Percentiles rank a stretch among this genome's conserved stretches.
phyloP scores from a whole-genome alignment of 2,113 vertebrate genomes.

The Gobius niger region DNA sequence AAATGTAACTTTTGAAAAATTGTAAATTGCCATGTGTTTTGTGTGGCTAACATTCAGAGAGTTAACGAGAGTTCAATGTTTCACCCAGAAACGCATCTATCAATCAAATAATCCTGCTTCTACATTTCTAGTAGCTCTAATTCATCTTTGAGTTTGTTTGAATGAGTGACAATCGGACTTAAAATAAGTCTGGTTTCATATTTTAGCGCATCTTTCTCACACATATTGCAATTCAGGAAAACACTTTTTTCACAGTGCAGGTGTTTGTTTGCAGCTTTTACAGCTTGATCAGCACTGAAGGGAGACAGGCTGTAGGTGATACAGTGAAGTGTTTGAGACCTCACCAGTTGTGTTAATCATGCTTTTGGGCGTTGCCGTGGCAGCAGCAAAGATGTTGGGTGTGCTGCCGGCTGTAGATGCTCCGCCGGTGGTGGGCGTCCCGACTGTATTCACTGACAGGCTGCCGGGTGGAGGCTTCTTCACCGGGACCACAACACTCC shows the following conservation, averaged over 20 bases:
- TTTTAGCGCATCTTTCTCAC: constrained; percentile 19
- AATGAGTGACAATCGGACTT: no score
- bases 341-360: constrained; percentile 96
- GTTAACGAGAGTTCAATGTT: no score
- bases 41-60: no score
- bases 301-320: not conserved
- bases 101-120: no score
- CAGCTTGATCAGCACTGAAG: not conserved
- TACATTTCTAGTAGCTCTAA: no score
- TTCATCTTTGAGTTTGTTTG: no score
- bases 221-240: constrained; percentile 15
- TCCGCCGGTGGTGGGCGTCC: constrained; percentile 83
- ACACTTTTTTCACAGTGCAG: constrained; percentile 18
- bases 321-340: not conserved
- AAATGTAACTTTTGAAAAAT: no score
- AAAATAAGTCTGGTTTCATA: not conserved
- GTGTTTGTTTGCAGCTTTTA: constrained; percentile 7
- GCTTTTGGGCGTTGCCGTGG: constrained; percentile 96
- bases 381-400: constrained; percentile 93
- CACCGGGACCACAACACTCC: constrained; percentile 96
- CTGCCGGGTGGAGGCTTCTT: constrained; percentile 95
- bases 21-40: no score
- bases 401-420: constrained; percentile 86
- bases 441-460: constrained; percentile 93
- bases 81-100: no score